Conservation (phyloP, 2,888 invertebrate species). For the Drosophila conformis region DNA sequence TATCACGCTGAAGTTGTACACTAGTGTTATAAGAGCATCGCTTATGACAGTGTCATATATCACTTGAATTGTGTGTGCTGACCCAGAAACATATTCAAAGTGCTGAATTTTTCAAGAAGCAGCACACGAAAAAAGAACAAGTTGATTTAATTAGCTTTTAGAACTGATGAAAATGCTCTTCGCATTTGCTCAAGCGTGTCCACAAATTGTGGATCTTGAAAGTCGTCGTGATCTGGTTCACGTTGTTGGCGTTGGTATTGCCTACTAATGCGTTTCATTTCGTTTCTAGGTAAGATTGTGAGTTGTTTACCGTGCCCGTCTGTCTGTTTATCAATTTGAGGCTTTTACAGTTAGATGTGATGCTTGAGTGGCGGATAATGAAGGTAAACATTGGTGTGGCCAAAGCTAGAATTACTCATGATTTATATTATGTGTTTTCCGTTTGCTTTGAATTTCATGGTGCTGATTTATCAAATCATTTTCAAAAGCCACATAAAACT, state of each 20-base stretch:
- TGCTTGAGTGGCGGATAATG: slow-evolving; percentile 51
- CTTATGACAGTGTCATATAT: slow-evolving; percentile 62
- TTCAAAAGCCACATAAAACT: background rate
- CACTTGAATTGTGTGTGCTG: slow-evolving; percentile 62
- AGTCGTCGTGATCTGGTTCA: slow-evolving; percentile 14
- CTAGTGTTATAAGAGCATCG: slow-evolving; percentile 40
- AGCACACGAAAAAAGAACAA: slow-evolving; percentile 42
- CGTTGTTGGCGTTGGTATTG: slow-evolving; percentile 18
- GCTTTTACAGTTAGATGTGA: slow-evolving; percentile 67
- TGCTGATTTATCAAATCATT: background rate
- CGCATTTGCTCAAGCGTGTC: slow-evolving; percentile 66
- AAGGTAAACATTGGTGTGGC: slow-evolving; percentile 51
- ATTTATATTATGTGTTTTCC: slow-evolving; percentile 10
- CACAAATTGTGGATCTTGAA: slow-evolving; percentile 46
- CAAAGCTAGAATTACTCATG: slow-evolving; percentile 11
- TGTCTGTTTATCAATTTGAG: slow-evolving; percentile 69
- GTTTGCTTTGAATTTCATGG: slow-evolving; percentile 7
- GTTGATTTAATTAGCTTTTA: slow-evolving; percentile 67
- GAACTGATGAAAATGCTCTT: slow-evolving; percentile 42
- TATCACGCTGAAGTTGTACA: slow-evolving; percentile 11
- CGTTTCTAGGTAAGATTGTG: slow-evolving; percentile 42
- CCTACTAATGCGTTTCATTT: slow-evolving; percentile 38
- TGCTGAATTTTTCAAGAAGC: slow-evolving; percentile 38
- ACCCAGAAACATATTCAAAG: slow-evolving; percentile 65
- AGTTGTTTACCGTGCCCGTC: slow-evolving; percentile 45